Evolutionary conservation across 2,888 invertebrate species (phyloP), one percentile per base, ranked within the genome.

Genomic region (Microctonus brassicae): DNA sequence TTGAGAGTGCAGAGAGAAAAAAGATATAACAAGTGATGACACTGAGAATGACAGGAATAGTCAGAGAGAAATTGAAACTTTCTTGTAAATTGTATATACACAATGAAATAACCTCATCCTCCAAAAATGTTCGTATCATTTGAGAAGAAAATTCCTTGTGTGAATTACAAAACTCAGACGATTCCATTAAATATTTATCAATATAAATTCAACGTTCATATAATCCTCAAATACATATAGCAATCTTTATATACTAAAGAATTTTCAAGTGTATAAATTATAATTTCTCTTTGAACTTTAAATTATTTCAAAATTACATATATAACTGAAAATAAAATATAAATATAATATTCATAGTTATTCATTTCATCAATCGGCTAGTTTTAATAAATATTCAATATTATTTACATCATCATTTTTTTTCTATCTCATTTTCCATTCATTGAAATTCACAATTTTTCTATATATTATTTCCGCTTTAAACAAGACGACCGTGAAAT

Each of bases 251-350:
- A 72, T 60, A 64, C 53, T 36, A 39, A 62, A 71, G 73, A 77
- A 75, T 73, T 75, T 73, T 74, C 34, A 74, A 61, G 36, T 57
- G 71, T 57, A 55, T 55, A 53, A 73, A 77, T 79, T 77, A 77
- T 67, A 61, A 71, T 79, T 77, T 77, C 77, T 63, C 73, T 79
- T 79, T 79, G 77, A 77, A 68, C 70, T 73, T 65, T 67, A 76
- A 75, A 77, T 77, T 74, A 69, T 52, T 22, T 39, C 7, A 13
- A 52, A 17, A 22, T 47, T 53, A n/a, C n/a, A 47, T 17, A n/a
- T 63, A 47, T 13, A 33, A 42, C n/a, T 26, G 42, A 7, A 4
- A 39, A 39, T 13, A n/a, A 10, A 39, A 39, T n/a, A 13, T 4
- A 4, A 39, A 39, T 39, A n/a, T 39, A 0, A 13, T 39, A n/a